phyloP scores from a whole-genome alignment of 2,888 invertebrate genomes.

The Pseudoips prasinana region DNA sequence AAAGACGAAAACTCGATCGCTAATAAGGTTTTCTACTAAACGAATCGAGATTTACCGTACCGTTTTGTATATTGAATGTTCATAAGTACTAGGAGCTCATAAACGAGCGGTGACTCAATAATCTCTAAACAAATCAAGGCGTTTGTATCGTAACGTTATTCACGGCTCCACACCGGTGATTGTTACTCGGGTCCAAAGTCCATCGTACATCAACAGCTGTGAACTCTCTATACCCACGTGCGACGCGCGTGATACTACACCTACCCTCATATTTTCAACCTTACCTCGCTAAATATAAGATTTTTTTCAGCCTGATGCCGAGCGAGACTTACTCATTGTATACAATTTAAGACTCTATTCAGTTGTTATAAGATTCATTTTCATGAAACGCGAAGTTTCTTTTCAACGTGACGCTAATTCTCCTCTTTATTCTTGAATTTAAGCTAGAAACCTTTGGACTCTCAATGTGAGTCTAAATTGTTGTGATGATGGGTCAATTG shows the following conservation, averaged over 20 bases:
- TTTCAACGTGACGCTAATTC: constrained; percentile 27
- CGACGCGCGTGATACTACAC: constrained; percentile 50
- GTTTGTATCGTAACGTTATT: constrained; percentile 39
- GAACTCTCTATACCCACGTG: constrained; percentile 51
- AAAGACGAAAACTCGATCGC: too few relatives aligned
- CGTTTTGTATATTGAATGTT: too few relatives aligned
- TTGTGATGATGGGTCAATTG: constrained; percentile 23
- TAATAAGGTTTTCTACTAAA: too few relatives aligned
- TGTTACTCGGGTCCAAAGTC: constrained; percentile 74
- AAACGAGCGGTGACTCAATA: constrained; percentile 30
- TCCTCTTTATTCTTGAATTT: constrained; percentile 22
- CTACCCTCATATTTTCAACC: constrained; percentile 56
- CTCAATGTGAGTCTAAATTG: constrained; percentile 23
- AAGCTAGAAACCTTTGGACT: constrained; percentile 33
- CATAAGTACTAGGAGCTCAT: constrained; percentile 9
- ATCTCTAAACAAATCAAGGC: constrained; percentile 42
- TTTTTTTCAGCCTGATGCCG: constrained; percentile 5
- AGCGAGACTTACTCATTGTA: too few relatives aligned
- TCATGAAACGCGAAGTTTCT: background rate
- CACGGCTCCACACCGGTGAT: constrained; percentile 65
- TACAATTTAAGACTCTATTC: too few relatives aligned
- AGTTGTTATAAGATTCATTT: too few relatives aligned
- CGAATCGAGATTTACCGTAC: too few relatives aligned
- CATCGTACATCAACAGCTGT: constrained; percentile 64
- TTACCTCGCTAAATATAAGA: constrained; percentile 8